Evolutionary conservation across 2,888 invertebrate genomes (phyloP), one percentile per base, ranked within the genome.

Genomic region (Pyrrhosoma nymphula): DNA sequence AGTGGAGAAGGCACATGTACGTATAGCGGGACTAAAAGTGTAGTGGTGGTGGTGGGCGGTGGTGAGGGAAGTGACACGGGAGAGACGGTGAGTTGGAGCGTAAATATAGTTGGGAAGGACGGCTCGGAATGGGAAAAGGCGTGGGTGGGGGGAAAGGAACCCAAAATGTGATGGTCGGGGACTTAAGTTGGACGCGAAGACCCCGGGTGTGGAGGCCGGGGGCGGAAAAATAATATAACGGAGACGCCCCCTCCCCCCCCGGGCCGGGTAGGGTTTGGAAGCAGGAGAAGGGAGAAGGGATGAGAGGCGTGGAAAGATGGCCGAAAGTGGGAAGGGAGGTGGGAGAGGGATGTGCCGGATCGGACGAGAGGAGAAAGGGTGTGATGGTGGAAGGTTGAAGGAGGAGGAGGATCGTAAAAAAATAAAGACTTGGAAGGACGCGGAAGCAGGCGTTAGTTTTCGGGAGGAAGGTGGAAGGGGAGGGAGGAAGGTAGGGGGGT

Each of bases 101-200:
- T 82, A 35, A 82, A 82, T 82, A 82, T 35, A 82, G 82, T 82
- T 82, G 82, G 35, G 35, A 82, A 82, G 82, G 82, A 82, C 82
- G 82, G 82, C 82, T 35, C 35, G 82, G 82, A 82, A 82, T 82
- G 82, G 82, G 35, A 10, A 82, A 82, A 82, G 26, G 30, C 82
- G 35, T 2, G 82, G 69, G 69, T 0, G 82, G 82, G n/a, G 2
- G 69, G 69, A 69, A n/a, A 60, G 69, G 30, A 4, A 47, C 8
- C 82, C 35, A 82, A 35, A 82, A 82, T 82, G 35, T 35, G 82
- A 82, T 35, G 82, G 82, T 0, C 16, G 16, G 82, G 82, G 82
- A 82, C 82, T 35, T 35, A 82, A 82, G 82, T 82, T 82, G 82
- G 35, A 82, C 82, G 35, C 35, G 82, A 82, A 69, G 69, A 69